Evolutionary conservation across 1,140 invertebrate genomes (phyloP), one percentile per base, ranked within the genome.

Genomic region (Rhyacophila brunnea): DNA sequence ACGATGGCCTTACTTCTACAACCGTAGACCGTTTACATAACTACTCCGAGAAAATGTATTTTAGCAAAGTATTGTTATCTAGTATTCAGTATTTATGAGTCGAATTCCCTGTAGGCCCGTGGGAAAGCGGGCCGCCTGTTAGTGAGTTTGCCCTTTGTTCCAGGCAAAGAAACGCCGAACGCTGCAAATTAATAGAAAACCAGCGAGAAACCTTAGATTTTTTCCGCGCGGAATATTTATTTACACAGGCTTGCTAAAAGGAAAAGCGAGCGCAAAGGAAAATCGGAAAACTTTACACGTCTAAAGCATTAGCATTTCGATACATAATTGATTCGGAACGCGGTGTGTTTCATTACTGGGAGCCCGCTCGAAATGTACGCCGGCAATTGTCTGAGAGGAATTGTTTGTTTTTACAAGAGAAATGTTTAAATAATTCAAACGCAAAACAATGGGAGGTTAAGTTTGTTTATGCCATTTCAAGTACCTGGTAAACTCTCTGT

Each of bases 201-300:
- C 49, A 6, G 17, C 17, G 19, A 17, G 17, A 35, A 19, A 11
- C 10, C 9, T 36, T 11, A 20, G 47, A 14, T 32, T 23, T 19
- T 34, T 34, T 28, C 23, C 28, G 9, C 18, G 15, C 15, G 18
- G 49, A 52, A 52, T 52, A 52, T 52, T 52, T 52, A 52, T 52
- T 52, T 52, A 52, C 38, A 36, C 49, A 35, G 14, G 49, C 49
- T 40, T 15, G 28, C 20, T 40, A 40, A 40, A 11, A 15, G 38
- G 38, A 40, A 40, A 5, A 5, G 38, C 38, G 15, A 40, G 15
- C 19, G 32, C 19, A 50, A 50, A 23, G 15, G 47, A 50, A 34
- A 50, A 20, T 50, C 15, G 47, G 47, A 40, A 52, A 52, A 52
- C 50, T 52, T 52, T 36, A 36, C 36, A 52, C 32, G 36, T 52